Base-by-base conservation (phyloP, 2,797 vertebrate species). In the Pachyuromys duprasi region DNA sequence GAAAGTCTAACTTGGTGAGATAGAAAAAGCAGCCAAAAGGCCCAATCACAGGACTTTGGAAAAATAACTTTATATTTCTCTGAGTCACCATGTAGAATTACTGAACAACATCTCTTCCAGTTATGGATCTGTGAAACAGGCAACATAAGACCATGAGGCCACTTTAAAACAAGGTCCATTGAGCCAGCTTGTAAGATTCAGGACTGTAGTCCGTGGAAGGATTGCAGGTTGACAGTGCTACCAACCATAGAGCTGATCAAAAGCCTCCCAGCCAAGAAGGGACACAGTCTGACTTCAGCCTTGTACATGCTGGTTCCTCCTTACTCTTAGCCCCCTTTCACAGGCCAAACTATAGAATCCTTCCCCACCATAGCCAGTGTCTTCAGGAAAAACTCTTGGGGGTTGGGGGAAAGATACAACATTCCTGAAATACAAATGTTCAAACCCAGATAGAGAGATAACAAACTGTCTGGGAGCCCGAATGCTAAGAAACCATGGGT, bases 161-260 rank as follows among this genome's bases (percentile, higher is more conserved):
- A n/a, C 45, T n/a, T 49, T 70, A 22, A 3, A 63, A 75, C 8
- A 13, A 17, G 7, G 4, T 53, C 60, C 60, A 15, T n/a, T 75
- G 17, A 90, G 79, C 15, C 63, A 89, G 11, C 2, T 24, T 24
- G 22, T 55, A 74, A 76, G 24, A 33, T 22, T 55, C 33, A 97
- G 83, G 69, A 57, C 60, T 17, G 49, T 36, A 39, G 3, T 67
- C 8, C 55, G 57, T 0, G 0, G 49, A 93, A 90, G 69, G n/a
- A 45, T 17, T 42, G 7, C 12, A 17, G 18, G 28, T 14, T 0
- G 0, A 1, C 3, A 13, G 5, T 45, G 26, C 4, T 22, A 2
- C 63, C 62, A 42, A 12, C 1, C 39, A 33, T 39, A 33, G 55
- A 42, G 6, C 20, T 39, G 55, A 62, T 57, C 31, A 76, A 31